Conservation (phyloP, 2,888 invertebrate genomes). For the Cosmorhoe ocellata region DNA sequence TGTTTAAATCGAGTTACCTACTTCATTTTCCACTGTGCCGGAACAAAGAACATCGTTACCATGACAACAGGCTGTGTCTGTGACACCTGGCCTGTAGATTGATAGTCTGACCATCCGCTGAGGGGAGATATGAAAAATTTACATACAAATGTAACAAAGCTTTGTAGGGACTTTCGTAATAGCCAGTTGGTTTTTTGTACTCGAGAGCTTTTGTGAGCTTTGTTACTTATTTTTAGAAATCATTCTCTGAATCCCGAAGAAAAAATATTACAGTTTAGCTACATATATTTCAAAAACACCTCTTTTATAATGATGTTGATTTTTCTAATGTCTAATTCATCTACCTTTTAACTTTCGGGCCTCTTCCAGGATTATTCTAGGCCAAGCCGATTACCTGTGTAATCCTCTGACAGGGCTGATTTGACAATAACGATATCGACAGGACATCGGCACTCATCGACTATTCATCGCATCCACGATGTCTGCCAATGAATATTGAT, state of each 20-base stretch:
- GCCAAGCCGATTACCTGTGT: neutral
- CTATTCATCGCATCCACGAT: slow-evolving; percentile 63
- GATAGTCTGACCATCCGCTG: slow-evolving; percentile 50
- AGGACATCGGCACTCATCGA: slow-evolving; percentile 53
- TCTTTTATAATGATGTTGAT: slow-evolving; percentile 8
- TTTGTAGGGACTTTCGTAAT: slow-evolving; percentile 48
- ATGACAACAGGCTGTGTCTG: slow-evolving; percentile 49
- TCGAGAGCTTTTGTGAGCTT: slow-evolving; percentile 28
- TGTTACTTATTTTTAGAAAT: slow-evolving; percentile 25
- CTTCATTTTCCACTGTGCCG: slow-evolving; percentile 27
- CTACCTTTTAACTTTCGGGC: neutral
- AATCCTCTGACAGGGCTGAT: slow-evolving; percentile 18
- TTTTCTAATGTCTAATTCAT: neutral
- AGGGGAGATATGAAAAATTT: slow-evolving; percentile 63
- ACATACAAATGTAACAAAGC: slow-evolving; percentile 63
- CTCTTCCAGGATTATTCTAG: neutral
- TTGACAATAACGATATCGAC: slow-evolving; percentile 31
- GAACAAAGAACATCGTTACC: slow-evolving; percentile 49
- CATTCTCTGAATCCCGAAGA: slow-evolving; percentile 7
- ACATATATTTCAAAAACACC: slow-evolving; percentile 3
- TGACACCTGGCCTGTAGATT: slow-evolving; percentile 63
- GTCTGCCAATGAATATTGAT: slow-evolving; percentile 72
- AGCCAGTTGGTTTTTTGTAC: slow-evolving; percentile 44
- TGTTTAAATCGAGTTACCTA: slow-evolving; percentile 34
- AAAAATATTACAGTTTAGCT: slow-evolving; percentile 15